phyloP scores from a whole-genome alignment of 2,797 vertebrate genomes.

The Micrastur ruficollis region DNA sequence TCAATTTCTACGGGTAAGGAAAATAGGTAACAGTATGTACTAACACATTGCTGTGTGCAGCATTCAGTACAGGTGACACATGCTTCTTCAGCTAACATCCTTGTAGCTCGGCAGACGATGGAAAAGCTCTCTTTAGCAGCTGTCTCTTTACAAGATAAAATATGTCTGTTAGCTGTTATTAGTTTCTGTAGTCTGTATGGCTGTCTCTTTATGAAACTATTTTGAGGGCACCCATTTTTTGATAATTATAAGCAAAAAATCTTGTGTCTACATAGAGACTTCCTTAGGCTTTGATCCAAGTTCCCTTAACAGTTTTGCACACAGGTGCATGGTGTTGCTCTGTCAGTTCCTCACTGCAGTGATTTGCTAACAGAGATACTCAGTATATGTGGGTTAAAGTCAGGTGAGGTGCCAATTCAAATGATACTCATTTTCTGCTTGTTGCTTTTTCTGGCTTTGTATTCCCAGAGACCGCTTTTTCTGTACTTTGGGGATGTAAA shows the following conservation, averaged over 20 bases:
- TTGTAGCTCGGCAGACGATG: neutral
- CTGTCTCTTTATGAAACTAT: fast-evolving
- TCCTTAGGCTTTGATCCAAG: neutral
- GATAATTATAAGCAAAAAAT: neutral
- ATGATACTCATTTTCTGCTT: neutral
- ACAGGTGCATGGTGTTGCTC: neutral
- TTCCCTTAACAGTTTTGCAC: neutral
- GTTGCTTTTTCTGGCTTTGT: neutral
- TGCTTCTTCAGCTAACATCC: neutral
- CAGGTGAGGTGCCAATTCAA: neutral
- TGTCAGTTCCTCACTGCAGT: neutral
- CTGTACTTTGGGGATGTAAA: neutral
- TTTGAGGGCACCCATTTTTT: neutral
- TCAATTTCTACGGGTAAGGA: neutral
- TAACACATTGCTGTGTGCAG: neutral
- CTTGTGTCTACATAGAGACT: neutral
- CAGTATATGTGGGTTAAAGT: neutral
- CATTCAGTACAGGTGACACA: neutral
- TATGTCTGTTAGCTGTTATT: neutral
- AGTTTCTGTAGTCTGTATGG: neutral
- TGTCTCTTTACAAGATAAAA: neutral
- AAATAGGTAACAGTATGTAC: neutral
- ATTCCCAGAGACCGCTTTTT: neutral
- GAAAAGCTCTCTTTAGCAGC: neutral
- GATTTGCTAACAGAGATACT: neutral